phyloP scores from a whole-genome alignment of 2,797 vertebrate genomes.

The Danio aesculapii region DNA sequence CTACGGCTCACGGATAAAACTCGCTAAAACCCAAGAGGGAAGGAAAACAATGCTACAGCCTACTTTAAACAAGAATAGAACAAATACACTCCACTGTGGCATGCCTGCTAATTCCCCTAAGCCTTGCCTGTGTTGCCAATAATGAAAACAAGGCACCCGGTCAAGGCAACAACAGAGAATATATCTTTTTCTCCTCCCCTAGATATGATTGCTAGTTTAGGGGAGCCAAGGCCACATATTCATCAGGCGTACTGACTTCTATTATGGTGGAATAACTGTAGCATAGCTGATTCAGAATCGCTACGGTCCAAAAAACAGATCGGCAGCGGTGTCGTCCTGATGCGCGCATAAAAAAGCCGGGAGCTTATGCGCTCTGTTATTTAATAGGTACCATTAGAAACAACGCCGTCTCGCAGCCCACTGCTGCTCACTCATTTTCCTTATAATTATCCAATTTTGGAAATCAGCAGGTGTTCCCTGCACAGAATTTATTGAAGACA shows the following conservation, averaged over 20 bases:
- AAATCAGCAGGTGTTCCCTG: conserved; percentile 64
- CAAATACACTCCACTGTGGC: conserved; percentile 23
- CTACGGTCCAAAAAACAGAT: conserved; percentile 53
- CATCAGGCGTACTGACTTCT: conserved; percentile 71
- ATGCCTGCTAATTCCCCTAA: conserved; percentile 43
- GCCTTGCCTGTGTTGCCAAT: conserved; percentile 35
- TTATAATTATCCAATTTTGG: conserved; percentile 63
- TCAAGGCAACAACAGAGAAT: conserved; percentile 43
- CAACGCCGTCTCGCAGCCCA: conserved; percentile 61
- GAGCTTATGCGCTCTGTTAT: conserved; percentile 60
- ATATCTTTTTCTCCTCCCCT: conserved; percentile 42
- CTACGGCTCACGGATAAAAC: conserved; percentile 25
- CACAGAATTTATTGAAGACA: conserved; percentile 51
- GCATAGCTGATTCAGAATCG: conserved; percentile 56
- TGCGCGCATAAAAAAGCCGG: conserved; percentile 60
- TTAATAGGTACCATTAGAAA: conserved; percentile 67
- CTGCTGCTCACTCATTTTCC: conserved; percentile 60
- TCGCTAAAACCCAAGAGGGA: conserved; percentile 37
- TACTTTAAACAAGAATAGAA: conserved; percentile 29
- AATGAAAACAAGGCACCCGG: conserved; percentile 57
- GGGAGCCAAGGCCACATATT: conserved; percentile 62
- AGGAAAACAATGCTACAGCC: conserved; percentile 43
- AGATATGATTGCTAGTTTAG: conserved; percentile 62
- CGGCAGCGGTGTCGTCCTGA: conserved; percentile 45
- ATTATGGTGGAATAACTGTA: conserved; percentile 67